Evolutionary conservation across 2,888 invertebrate species (phyloP).

Genomic region (Tupiocoris notatus): DNA sequence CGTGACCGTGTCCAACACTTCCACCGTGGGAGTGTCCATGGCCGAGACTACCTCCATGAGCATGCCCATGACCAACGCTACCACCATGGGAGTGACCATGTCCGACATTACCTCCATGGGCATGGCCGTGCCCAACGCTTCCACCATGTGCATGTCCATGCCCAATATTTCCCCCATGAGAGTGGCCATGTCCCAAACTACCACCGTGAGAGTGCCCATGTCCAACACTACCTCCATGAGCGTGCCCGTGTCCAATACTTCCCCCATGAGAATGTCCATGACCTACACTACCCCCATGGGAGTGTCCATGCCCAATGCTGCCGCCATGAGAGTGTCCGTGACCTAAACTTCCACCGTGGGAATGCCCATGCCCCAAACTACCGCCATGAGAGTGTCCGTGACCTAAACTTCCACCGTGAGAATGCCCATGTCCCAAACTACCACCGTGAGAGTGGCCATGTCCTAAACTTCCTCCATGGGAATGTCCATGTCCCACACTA

Average conservation of each 20-base stretch:
- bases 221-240: conserved; percentile 44
- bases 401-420: conserved; percentile 49
- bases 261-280: conserved; percentile 62
- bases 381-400: conserved; percentile 50
- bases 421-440: conserved; percentile 49
- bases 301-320: conserved; percentile 52
- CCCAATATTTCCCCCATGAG: conserved; percentile 45
- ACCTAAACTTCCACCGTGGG: conserved; percentile 49
- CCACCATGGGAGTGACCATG: conserved; percentile 48
- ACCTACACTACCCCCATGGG: conserved; percentile 68
- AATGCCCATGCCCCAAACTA: conserved; percentile 50
- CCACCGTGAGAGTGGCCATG: conserved; percentile 49
- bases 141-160: conserved; percentile 47
- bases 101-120: conserved; percentile 46
- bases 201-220: conserved; percentile 51
- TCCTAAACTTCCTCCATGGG: conserved; percentile 48
- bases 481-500: conserved; percentile 49
- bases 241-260: conserved; percentile 46
- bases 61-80: conserved; percentile 43
- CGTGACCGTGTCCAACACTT: conserved; percentile 45
- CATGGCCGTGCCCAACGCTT: conserved; percentile 46
- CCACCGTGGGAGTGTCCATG: conserved; percentile 45
- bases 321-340: conserved; percentile 50
- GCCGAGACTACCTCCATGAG: conserved; percentile 46
- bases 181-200: conserved; percentile 49